Percentiles rank a stretch among this genome's conserved stretches.
phyloP scores from a whole-genome alignment of 37 sponge, comb jelly and placozoan species.

The Bolinopsis microptera region DNA sequence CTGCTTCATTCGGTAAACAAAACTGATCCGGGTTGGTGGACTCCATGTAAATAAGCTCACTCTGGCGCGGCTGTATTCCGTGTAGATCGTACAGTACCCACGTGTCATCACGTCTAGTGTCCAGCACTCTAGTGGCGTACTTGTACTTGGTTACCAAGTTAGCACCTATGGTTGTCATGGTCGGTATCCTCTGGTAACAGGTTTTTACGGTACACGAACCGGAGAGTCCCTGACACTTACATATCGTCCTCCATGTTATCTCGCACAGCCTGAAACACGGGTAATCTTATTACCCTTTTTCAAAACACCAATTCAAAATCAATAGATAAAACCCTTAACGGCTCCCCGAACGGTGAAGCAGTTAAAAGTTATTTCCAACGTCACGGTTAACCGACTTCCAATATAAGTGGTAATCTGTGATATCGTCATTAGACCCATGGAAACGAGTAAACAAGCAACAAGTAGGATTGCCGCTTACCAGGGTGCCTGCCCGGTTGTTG shows the following conservation, averaged over 20 bases:
- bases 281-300: too few relatives aligned
- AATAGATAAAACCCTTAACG: too few relatives aligned
- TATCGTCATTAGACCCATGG: too few relatives aligned
- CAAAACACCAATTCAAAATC: too few relatives aligned
- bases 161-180: conserved; percentile 60
- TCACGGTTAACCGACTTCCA: too few relatives aligned
- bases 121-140: conserved; percentile 63
- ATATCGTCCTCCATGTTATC: conserved; percentile 67
- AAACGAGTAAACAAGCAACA: too few relatives aligned
- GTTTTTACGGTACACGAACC: conserved; percentile 77
- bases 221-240: conserved; percentile 79
- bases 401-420: too few relatives aligned
- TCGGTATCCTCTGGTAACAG: conserved; percentile 70
- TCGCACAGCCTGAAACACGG: conserved; percentile 67
- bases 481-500: conserved; percentile 74
- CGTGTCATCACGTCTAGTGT: conserved; percentile 54
- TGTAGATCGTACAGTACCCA: neutral
- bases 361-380: too few relatives aligned
- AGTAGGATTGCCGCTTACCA: too few relatives aligned
- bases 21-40: neutral
- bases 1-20: conserved; percentile 4
- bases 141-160: conserved; percentile 67
- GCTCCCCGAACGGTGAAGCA: too few relatives aligned
- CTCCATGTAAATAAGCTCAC: neutral
- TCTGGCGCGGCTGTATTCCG: neutral